Evolutionary conservation across 2,888 invertebrate species (phyloP).

Genomic region (Melanotus villosus): DNA sequence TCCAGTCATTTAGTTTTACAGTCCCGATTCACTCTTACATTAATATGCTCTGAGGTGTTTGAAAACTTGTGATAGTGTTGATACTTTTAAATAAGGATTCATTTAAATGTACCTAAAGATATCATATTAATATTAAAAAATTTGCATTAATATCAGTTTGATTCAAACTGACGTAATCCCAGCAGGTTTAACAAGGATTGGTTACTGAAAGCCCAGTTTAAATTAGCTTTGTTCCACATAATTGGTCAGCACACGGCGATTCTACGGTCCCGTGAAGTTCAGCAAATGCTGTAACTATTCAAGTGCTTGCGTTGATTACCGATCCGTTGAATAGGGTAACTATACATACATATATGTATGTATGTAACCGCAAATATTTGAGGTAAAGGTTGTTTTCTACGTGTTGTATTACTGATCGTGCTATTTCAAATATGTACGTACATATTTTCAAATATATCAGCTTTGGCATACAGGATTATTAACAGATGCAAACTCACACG

Average conservation of each 20-base stretch:
- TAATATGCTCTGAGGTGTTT: no score
- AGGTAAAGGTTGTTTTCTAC: no score
- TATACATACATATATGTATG: no score
- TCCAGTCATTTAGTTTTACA: not conserved
- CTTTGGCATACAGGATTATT: no score
- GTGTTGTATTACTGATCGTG: no score
- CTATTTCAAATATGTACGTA: no score
- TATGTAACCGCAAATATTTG: not conserved
- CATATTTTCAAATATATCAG: no score
- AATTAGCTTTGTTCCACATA: slow-evolving; percentile 40
- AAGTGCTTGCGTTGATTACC: slow-evolving; percentile 5
- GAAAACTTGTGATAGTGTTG: no score
- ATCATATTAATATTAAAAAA: no score
- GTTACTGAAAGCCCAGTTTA: slow-evolving; percentile 28
- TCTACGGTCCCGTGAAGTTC: not conserved
- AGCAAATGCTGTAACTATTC: slow-evolving; percentile 11
- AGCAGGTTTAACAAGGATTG: slow-evolving; percentile 42
- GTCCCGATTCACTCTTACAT: not conserved
- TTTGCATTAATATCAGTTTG: slow-evolving; percentile 21
- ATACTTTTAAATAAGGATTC: no score
- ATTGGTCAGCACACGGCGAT: slow-evolving; percentile 23
- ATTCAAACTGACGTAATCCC: slow-evolving; percentile 33
- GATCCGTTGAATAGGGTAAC: not conserved
- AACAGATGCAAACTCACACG: no score
- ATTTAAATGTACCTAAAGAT: no score